Evolutionary conservation across 2,888 invertebrate species (phyloP).

Genomic region (Timema podura): DNA sequence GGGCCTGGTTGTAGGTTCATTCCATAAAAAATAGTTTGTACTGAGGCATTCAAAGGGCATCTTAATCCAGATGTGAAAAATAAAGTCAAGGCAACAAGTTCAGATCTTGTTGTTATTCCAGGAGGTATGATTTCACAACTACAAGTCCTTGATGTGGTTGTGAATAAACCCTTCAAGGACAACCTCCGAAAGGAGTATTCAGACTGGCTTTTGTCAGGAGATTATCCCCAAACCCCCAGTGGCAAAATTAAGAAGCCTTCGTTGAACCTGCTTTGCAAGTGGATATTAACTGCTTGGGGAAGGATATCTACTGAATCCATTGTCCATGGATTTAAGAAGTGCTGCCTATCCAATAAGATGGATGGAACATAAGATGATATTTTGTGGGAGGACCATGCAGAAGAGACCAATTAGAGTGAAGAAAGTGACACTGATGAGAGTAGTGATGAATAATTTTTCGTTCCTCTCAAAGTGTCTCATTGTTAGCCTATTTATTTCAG

Average conservation of each 20-base stretch:
- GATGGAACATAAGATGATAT: too few species aligned
- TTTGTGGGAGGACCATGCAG: too few species aligned
- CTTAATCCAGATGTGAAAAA: constrained; percentile 22
- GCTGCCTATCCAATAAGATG: neutral
- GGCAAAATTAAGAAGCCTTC: constrained; percentile 25
- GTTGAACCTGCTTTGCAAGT: constrained; percentile 12
- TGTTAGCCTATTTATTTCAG: too few species aligned
- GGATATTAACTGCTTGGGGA: constrained; percentile 26
- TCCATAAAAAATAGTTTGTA: too few species aligned
- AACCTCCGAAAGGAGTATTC: constrained; percentile 19
- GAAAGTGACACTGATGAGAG: too few species aligned
- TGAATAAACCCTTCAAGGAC: constrained; percentile 28
- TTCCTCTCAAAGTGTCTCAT: too few species aligned
- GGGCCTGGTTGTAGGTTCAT: too few species aligned
- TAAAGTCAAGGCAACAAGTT: constrained; percentile 15
- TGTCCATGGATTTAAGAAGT: constrained; percentile 6
- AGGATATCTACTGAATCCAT: neutral
- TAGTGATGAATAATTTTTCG: too few species aligned
- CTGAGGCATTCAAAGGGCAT: constrained; percentile 27
- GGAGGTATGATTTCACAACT: constrained; percentile 26
- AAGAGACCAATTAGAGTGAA: too few species aligned
- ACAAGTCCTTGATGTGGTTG: constrained; percentile 25
- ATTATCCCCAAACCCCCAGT: constrained; percentile 16
- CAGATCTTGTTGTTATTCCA: constrained; percentile 27
- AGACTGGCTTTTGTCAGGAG: constrained; percentile 23